Evolutionary conservation across 2,797 vertebrate genomes (phyloP).

Genomic region (Trachops cirrhosus): DNA sequence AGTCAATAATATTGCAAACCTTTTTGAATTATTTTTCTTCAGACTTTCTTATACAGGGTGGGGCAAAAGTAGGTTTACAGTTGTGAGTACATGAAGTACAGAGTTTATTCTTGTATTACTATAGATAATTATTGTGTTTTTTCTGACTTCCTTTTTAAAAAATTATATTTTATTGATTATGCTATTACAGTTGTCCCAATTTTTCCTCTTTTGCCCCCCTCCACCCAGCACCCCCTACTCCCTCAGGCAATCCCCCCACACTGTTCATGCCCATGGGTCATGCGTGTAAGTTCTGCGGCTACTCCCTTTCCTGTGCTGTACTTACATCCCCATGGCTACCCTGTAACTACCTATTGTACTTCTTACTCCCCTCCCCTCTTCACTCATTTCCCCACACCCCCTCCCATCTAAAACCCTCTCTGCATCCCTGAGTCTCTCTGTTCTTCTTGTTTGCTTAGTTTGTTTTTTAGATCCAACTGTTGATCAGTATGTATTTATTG

Average conservation of each 20-base stretch:
- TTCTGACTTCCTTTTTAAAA: not conserved
- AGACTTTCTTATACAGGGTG: not conserved
- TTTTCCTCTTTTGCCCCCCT: not conserved
- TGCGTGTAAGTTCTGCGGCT: not conserved
- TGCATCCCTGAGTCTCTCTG: not conserved
- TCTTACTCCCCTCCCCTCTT: not conserved
- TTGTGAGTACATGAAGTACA: not conserved
- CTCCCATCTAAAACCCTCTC: not conserved
- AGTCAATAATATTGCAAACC: not conserved
- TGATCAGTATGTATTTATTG: not conserved
- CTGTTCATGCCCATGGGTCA: not conserved
- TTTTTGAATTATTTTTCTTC: not conserved
- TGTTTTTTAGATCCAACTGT: not conserved
- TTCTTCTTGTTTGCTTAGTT: not conserved
- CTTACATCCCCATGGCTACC: too few relatives aligned
- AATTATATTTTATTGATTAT: not conserved
- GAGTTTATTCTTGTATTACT: not conserved
- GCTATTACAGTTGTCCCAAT: not conserved
- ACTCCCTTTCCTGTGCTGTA: not conserved
- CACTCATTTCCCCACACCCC: too few relatives aligned
- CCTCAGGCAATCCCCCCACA: not conserved
- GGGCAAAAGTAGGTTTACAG: too few relatives aligned
- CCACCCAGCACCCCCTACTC: not conserved
- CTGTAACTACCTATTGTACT: not conserved
- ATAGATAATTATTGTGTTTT: not conserved